A percentile compares a stretch with the other conserved stretches of the same genome.
Evolutionary conservation across 2,113 vertebrate genomes (phyloP).

Genomic region (Colius striatus): DNA sequence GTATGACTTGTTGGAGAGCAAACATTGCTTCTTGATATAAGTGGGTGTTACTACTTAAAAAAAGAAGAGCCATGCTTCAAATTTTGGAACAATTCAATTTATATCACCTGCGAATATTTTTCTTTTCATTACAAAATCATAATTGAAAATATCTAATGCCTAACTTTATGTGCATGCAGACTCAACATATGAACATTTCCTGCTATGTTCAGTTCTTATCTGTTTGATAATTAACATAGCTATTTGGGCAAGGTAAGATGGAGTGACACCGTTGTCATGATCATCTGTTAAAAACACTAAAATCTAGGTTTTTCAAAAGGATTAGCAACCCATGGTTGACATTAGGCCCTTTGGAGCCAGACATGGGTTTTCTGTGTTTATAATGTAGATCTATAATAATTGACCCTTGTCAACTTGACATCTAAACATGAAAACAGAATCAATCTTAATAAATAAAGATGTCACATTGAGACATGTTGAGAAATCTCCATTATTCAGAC

Average conservation of each 20-base stretch:
- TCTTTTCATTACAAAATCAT: conserved; percentile 53
- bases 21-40: conserved; percentile 20
- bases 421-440: background rate
- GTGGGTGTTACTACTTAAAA: background rate
- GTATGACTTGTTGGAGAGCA: background rate
- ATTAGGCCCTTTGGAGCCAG: background rate
- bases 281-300: background rate
- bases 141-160: conserved; percentile 6
- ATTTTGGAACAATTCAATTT: conserved; percentile 37
- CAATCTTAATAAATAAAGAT: background rate
- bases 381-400: background rate
- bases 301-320: background rate
- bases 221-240: background rate
- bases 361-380: background rate
- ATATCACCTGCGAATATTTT: background rate
- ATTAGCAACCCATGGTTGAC: background rate
- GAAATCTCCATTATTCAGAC: background rate
- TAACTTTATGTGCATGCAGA: background rate
- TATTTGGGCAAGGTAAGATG: background rate
- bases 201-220: background rate
- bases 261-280: background rate
- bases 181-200: conserved; percentile 10
- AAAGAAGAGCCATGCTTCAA: background rate
- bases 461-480: background rate
- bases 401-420: background rate